Conservation (phyloP, 2,797 vertebrate genomes). For the Picus viridis region DNA sequence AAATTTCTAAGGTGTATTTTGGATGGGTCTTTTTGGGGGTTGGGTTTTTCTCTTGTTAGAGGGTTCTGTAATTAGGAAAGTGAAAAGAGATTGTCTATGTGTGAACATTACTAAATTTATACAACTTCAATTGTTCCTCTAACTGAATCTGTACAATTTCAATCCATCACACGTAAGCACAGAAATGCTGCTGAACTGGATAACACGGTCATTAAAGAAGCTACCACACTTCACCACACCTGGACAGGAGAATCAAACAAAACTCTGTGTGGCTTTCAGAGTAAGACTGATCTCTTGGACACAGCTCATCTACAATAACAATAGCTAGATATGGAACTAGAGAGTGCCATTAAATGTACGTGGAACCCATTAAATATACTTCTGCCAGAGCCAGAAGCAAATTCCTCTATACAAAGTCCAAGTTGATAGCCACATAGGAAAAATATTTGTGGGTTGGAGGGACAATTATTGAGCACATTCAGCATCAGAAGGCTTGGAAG, state of each 20-base stretch:
- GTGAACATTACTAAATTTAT: not conserved
- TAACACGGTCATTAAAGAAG: not conserved
- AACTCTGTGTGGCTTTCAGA: not conserved
- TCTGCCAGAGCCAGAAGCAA: not conserved
- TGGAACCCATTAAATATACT: not conserved
- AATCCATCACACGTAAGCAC: not conserved
- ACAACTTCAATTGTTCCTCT: not conserved
- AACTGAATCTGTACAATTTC: not conserved
- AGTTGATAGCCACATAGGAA: not conserved
- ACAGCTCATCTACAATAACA: not conserved
- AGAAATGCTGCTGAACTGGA: not conserved
- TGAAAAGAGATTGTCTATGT: not conserved
- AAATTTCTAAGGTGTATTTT: not conserved
- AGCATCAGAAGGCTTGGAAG: not conserved
- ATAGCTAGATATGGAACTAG: not conserved
- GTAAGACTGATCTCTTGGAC: not conserved
- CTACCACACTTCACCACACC: not conserved
- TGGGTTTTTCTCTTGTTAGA: too few relatives aligned
- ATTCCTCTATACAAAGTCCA: not conserved
- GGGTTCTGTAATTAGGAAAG: not conserved
- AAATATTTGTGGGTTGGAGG: not conserved
- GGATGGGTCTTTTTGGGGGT: not conserved
- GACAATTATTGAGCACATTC: not conserved
- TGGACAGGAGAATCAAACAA: not conserved
- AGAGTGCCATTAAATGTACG: not conserved